Base-by-base conservation (phyloP, 2,113 vertebrate genomes). In the Neomonachus schauinslandi region DNA sequence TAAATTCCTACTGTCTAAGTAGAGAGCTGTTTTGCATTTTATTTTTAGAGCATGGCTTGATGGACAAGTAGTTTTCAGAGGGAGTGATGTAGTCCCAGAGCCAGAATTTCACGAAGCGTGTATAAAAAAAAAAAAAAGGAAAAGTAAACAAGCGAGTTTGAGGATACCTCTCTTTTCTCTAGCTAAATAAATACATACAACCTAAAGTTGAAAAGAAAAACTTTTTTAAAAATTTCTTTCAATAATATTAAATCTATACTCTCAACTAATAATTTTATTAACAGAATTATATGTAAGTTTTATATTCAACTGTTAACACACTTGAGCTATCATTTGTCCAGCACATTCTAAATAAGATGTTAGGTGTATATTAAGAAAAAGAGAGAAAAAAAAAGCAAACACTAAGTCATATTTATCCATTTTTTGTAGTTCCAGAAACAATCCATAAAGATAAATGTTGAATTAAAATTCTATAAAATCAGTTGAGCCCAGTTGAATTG, bases 1-100 rank as follows among this genome's bases (percentile, higher is more conserved):
- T 86, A 87, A 96, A 90, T 19, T 91, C 18, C 51, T 71, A 14
- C 14, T 67, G 22, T 97, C 69, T 65, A 80, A 90, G 33, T 87
- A 63, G 28, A 9, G 42, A 91, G 5, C 1, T 46, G 4, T 51
- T 81, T 91, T 61, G 36, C n/a, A 71, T 82, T 85, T 74, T 94
- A 59, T 39, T 87, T 89, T 74, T 89, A 91, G 67, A 85, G 14
- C 15, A 14, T 77, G 16, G 22, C 12, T 7, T 93, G 26, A 94
- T 26, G 4, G 55, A 82, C 57, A 94, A 72, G 16, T n/a, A 53
- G 46, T 71, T 36, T 69, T 74, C 14, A 33, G 7, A 69, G 28
- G 26, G 22, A 96, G 59, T 4, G 39, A 74, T 49, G 13, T 10
- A 74, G 11, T 28, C 4, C 19, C 61, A 61, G 31, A 10, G 57